Percentiles rank a stretch among this genome's conserved stretches.
These are phyloP conservation scores for Arnoldichthys spilopterus DNA, from an alignment of 2,797 vertebrate species.

Conservation along the genomic window DNA sequence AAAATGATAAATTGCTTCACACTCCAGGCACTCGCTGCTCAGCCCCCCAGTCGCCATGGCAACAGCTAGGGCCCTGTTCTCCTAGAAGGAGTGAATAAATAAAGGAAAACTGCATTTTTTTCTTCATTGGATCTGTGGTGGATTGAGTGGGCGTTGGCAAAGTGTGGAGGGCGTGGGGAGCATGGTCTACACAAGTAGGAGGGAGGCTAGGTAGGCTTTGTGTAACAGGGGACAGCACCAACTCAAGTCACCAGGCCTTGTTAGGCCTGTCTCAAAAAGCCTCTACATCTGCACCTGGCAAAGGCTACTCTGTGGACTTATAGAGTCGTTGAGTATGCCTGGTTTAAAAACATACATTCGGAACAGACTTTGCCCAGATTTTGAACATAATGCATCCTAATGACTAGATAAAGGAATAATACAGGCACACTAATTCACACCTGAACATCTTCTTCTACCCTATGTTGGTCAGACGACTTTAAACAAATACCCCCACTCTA, in stretches of 20 bases:
- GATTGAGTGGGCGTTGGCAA: slow-evolving; percentile 32
- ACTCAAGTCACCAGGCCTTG: background rate
- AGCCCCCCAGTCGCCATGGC: slow-evolving; percentile 67
- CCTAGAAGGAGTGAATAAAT: slow-evolving; percentile 56
- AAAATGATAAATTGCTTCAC: slow-evolving; percentile 68
- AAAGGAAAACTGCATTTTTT: slow-evolving; percentile 42
- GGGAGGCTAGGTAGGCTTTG: slow-evolving; percentile 18
- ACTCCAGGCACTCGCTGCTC: slow-evolving; percentile 47
- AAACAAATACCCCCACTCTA: no score
- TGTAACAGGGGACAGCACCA: no score
- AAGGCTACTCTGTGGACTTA: background rate
- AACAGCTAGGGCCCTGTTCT: slow-evolving; percentile 62
- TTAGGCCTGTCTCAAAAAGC: background rate
- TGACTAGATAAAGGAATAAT: no score
- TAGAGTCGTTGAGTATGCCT: background rate
- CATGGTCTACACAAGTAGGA: background rate
- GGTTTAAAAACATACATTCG: background rate
- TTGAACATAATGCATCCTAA: no score
- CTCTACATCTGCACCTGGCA: no score
- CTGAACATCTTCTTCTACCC: no score
- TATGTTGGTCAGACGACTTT: no score
- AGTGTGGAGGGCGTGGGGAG: slow-evolving; percentile 25
- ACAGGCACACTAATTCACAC: no score
- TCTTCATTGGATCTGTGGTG: background rate
- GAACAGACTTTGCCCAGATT: no score